These are phyloP conservation scores for Psittacus erithacus DNA, from an alignment of 2,113 vertebrate genomes.

Conservation along the genomic window DNA sequence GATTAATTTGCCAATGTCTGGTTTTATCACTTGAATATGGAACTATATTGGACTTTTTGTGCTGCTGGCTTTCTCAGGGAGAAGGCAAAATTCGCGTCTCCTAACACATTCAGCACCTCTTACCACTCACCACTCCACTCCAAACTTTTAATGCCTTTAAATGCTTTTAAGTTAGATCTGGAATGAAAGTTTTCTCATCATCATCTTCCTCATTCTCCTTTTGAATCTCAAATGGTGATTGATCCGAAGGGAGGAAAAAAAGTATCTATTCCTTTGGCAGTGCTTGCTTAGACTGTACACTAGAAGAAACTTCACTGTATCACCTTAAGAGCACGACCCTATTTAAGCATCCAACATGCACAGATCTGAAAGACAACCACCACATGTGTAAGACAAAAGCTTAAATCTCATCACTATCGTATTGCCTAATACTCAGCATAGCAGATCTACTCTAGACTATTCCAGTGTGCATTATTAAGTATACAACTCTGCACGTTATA, in stretches of 20 bases:
- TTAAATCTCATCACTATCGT: slow-evolving; percentile 38
- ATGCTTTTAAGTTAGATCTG: neutral
- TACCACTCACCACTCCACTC: neutral
- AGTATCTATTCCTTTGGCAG: neutral
- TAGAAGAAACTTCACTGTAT: neutral
- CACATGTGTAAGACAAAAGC: neutral
- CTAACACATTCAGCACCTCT: neutral
- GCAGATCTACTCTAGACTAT: slow-evolving; percentile 26
- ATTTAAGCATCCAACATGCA: slow-evolving; percentile 13
- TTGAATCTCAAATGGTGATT: neutral
- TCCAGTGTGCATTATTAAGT: slow-evolving; percentile 55
- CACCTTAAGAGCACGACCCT: neutral
- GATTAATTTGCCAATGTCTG: slow-evolving; percentile 75
- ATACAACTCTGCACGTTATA: slow-evolving; percentile 53
- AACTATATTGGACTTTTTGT: slow-evolving; percentile 55
- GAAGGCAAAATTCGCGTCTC: slow-evolving; percentile 29
- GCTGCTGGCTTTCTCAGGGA: slow-evolving; percentile 34
- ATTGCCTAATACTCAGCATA: slow-evolving; percentile 59
- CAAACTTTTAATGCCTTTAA: neutral
- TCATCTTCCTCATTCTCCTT: neutral
- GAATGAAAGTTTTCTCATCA: neutral
- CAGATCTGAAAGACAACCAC: slow-evolving; percentile 14
- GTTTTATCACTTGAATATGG: slow-evolving; percentile 72
- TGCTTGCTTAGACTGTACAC: neutral
- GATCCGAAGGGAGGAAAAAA: neutral